Evolutionary conservation across 2,113 vertebrate genomes (phyloP).

Genomic region (Bubo blakistoni): DNA sequence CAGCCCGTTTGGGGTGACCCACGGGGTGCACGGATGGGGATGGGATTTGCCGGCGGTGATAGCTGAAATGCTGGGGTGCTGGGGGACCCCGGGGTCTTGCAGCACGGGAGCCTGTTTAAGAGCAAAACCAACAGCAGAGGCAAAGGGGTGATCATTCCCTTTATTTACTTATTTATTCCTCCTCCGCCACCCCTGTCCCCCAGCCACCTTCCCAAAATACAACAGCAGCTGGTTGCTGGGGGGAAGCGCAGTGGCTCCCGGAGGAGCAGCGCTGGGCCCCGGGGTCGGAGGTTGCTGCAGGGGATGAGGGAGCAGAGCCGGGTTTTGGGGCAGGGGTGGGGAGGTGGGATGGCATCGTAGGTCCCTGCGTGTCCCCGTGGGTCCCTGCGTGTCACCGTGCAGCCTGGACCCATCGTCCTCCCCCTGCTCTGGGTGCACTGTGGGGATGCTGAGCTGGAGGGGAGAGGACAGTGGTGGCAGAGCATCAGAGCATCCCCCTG

Average conservation of each 20-base stretch:
- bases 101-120: fast-evolving
- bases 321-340: background rate
- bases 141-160: background rate
- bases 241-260: fast-evolving
- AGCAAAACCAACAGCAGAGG: background rate
- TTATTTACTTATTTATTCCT: background rate
- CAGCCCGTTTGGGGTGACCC: fast-evolving
- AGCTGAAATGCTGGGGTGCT: fast-evolving
- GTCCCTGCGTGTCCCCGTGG: background rate
- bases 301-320: fast-evolving
- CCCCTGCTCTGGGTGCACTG: background rate
- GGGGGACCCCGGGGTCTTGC: fast-evolving
- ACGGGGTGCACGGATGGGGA: fast-evolving
- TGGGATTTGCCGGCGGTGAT: fast-evolving
- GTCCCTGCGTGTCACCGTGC: fast-evolving
- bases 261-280: background rate
- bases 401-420: background rate
- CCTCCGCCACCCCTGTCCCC: background rate
- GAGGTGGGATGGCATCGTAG: fast-evolving
- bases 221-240: background rate
- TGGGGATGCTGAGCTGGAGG: background rate
- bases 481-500: fast-evolving
- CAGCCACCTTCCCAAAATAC: background rate
- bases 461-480: background rate
- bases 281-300: background rate